These are phyloP conservation scores for Diarsia brunnea DNA, from an alignment of 2,888 invertebrate genomes.

Conservation along the genomic window DNA sequence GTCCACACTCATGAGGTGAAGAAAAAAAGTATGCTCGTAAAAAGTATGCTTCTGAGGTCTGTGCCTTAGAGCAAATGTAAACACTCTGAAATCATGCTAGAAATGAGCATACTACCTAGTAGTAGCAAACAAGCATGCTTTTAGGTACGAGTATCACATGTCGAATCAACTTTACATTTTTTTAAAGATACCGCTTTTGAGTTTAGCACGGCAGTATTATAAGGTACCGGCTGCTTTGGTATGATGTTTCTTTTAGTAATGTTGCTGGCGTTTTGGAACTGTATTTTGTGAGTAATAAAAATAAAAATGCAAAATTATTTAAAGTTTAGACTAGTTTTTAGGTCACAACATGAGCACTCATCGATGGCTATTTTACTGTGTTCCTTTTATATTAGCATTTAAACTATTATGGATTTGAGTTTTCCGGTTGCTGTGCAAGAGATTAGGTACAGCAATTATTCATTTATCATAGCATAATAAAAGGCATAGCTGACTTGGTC, in stretches of 20 bases:
- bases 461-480: neutral
- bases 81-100: too few species aligned
- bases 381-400: neutral
- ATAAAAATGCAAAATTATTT: neutral
- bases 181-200: too few species aligned
- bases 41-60: too few species aligned
- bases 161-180: too few species aligned
- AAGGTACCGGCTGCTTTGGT: neutral
- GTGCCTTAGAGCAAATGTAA: too few species aligned
- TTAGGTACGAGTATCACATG: too few species aligned
- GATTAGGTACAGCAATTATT: neutral
- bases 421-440: neutral
- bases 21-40: too few species aligned
- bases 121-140: too few species aligned
- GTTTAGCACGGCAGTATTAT: too few species aligned
- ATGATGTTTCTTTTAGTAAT: neutral
- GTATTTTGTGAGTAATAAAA: neutral
- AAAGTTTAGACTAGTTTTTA: neutral
- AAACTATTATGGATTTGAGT: neutral
- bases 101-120: too few species aligned
- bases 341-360: neutral
- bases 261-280: neutral
- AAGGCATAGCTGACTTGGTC: neutral
- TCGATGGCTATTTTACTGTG: neutral
- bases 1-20: too few species aligned